Evolutionary conservation across 53 echinoderm and acorn worm genomes (phyloP), one percentile per base, ranked within the genome.

Genomic region (Patiria pectinifera): DNA sequence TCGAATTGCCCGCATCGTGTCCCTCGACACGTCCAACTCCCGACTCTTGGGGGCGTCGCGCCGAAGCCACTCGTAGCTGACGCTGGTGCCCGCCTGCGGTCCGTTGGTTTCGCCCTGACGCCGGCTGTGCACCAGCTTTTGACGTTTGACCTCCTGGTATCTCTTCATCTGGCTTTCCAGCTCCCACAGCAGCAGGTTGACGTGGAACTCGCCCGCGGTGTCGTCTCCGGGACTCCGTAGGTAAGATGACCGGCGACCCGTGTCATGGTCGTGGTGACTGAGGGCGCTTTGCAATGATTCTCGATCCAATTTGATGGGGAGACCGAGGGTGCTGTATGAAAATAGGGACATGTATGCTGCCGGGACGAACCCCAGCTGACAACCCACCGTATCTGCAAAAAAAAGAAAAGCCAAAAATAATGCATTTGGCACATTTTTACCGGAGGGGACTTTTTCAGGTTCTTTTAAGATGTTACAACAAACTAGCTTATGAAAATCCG

Each of bases 181-280:
- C 71, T 91, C 91, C 91, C 91, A 91, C 21, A 61, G 22, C 11
- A 91, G 49, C 71, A 91, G 26, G 48, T 91, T 23, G 82, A 82
- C 82, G 48, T 82, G 69, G 70, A 82, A 11, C 82, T 82, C 82
- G 35, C 66, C 72, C 4, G 60, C 80, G 12, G 25, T 19, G 21
- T 45, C 59, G 6, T 76, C 79, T 25, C 19, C 25, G 43, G 35
- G 10, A 79, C 48, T 21, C 84, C 84, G 26, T 6, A 43, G 22
- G 71, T 69, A 46, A 18, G 85, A 69, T 6, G 46, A 45, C 80
- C 83, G 59, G 5, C 83, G 83, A 3, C 83, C 83, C 86, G 86
- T 75, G 45, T 48, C 86, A 14, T 48, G 22, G 49, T 75, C 24
- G 48, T 23, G 35, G 86, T 48, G 48, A n/a, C 9, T 48, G 4